These are phyloP conservation scores for Frankliniella fusca DNA, from an alignment of 2,888 invertebrate species.

Conservation along the genomic window DNA sequence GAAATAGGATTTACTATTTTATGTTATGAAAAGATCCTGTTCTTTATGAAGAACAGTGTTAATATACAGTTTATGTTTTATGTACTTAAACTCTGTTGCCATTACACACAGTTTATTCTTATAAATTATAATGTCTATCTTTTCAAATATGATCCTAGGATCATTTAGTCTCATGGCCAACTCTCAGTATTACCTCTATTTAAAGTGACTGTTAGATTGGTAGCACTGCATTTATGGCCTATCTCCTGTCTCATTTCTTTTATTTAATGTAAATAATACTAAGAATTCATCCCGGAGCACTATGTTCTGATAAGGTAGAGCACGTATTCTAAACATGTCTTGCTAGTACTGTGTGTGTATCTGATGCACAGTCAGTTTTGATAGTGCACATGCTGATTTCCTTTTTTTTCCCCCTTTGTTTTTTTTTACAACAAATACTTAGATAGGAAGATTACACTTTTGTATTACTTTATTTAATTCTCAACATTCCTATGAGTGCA, in stretches of 20 bases:
- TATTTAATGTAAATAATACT: constrained; percentile 29
- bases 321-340: constrained; percentile 21
- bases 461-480: background rate
- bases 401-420: background rate
- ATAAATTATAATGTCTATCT: constrained; percentile 9
- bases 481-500: constrained; percentile 7
- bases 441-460: constrained; percentile 14
- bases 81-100: constrained; percentile 26
- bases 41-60: background rate
- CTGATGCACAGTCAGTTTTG: constrained; percentile 9
- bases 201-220: constrained; percentile 22
- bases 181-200: constrained; percentile 25
- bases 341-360: constrained; percentile 10
- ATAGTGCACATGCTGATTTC: constrained; percentile 13
- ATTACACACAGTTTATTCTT: constrained; percentile 23
- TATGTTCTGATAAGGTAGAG: constrained; percentile 13
- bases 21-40: constrained; percentile 8
- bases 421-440: background rate
- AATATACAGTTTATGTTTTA: constrained; percentile 18
- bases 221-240: constrained; percentile 26
- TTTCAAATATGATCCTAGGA: background rate
- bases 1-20: background rate
- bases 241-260: constrained; percentile 14
- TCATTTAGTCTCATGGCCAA: constrained; percentile 19
- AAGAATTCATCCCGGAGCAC: background rate